These are phyloP conservation scores for Merops nubicus DNA, from an alignment of 2,113 vertebrate species.

Conservation along the genomic window DNA sequence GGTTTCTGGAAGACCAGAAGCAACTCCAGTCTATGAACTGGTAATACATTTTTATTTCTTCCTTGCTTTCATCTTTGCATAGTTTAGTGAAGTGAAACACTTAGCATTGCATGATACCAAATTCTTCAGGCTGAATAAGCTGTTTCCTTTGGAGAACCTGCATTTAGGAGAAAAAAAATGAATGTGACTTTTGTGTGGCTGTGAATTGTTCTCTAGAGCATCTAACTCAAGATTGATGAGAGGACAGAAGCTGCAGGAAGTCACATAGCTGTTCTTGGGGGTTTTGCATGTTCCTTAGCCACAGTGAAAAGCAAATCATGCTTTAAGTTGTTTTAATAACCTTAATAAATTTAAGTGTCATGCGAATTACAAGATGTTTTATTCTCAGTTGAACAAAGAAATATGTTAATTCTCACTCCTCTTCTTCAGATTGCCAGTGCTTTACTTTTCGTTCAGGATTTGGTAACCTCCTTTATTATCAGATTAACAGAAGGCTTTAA, in stretches of 20 bases:
- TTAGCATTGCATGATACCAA: background rate
- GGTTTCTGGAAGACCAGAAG: conserved; percentile 78
- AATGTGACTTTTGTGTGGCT: background rate
- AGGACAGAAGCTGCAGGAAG: conserved; percentile 23
- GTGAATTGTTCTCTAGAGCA: background rate
- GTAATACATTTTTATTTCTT: conserved; percentile 75
- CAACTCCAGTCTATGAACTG: conserved; percentile 84
- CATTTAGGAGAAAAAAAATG: background rate
- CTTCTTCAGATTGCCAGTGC: background rate
- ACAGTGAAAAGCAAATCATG: background rate
- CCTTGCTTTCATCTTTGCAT: background rate
- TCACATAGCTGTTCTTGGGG: background rate
- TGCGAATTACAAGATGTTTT: background rate
- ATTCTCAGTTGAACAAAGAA: background rate
- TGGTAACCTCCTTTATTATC: background rate
- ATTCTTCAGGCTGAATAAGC: background rate
- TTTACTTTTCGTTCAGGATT: background rate
- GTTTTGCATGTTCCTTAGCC: background rate
- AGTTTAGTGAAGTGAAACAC: background rate
- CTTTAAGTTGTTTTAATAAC: background rate
- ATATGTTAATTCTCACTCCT: background rate
- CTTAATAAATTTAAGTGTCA: background rate
- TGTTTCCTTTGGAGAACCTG: background rate
- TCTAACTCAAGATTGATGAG: background rate
- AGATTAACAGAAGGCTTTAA: background rate